Evolutionary conservation across 2,888 invertebrate genomes (phyloP), one percentile per base, ranked within the genome.

Genomic region (Epinotia ramella): DNA sequence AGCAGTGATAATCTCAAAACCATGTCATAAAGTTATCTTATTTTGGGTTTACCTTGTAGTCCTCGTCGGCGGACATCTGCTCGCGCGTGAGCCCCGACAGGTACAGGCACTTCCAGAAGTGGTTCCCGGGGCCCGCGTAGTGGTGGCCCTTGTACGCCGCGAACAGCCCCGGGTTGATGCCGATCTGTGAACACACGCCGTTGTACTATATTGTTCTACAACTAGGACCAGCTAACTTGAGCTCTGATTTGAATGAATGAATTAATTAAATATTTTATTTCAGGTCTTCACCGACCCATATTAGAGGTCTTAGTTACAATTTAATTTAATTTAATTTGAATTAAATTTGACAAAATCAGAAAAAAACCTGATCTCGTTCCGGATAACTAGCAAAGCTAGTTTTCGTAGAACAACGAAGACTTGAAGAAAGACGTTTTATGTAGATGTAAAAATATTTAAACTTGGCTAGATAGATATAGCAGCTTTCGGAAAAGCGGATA

Each of bases 71-170:
- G 84, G 97, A 98, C 97, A 99, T 97, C 88, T 98, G 99, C 87
- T 99, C 98, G 77, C 98, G 96, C 18, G 99, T 99, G 76, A 99
- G 95, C 9, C 99, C 99, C 66, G 99, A 98, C 81, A 99, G 95
- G 93, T 98, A 99, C 79, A 99, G 95, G 90, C 99, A 99, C 95
- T 99, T 99, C 99, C 99, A 99, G 95, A 99, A 99, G 95, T 99
- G 99, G 95, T 99, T 99, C 64, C 99, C 99, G 64, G 99, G 99
- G 70, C 99, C 99, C 72, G 99, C 99, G 95, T 99, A 99, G 93
- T 99, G 99, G 94, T 99, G 99, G 3, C 99, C 99, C 92, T 99
- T 98, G 95, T 98, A 99, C 80, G 99, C 99, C 81, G 99, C 99
- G 94, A 98, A 98, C 85, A 99, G 95, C 2, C 99, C 99, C 13